Evolutionary conservation across 2,888 invertebrate species (phyloP).

Genomic region (Coleophora flavipennella): DNA sequence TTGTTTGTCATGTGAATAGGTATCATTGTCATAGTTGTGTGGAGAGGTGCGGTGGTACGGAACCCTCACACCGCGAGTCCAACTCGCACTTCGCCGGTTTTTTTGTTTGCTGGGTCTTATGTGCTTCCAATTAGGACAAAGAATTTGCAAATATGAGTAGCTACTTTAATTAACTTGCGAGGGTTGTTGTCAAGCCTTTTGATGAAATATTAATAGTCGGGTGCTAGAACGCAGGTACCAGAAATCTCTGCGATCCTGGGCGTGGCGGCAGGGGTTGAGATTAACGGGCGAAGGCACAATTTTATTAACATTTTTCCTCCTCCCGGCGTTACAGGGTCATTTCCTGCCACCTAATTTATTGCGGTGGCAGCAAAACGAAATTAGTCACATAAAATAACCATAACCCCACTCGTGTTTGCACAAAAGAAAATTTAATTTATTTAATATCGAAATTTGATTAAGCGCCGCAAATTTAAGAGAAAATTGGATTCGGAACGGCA

Average conservation of each 20-base stretch:
- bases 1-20: too few species aligned
- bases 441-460: constrained; percentile 31
- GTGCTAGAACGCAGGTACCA: constrained; percentile 22
- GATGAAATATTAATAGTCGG: constrained; percentile 34
- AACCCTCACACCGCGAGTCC: too few species aligned
- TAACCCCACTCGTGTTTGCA: constrained; percentile 36
- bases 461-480: constrained; percentile 6
- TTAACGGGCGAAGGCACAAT: constrained; percentile 59
- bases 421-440: constrained; percentile 37
- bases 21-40: too few species aligned
- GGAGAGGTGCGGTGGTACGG: too few species aligned
- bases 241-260: constrained; percentile 51
- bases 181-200: constrained; percentile 3
- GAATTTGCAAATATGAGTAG: too few species aligned
- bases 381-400: constrained; percentile 57
- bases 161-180: background rate
- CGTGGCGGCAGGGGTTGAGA: constrained; percentile 48
- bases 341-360: constrained; percentile 62
- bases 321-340: constrained; percentile 58
- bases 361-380: constrained; percentile 44
- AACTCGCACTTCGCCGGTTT: too few species aligned
- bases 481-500: too few species aligned
- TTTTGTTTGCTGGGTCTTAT: too few species aligned
- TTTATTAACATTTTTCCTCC: constrained; percentile 67
- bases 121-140: too few species aligned